phyloP scores from a whole-genome alignment of 2,113 vertebrate species.

The Saimiri boliviensis region DNA sequence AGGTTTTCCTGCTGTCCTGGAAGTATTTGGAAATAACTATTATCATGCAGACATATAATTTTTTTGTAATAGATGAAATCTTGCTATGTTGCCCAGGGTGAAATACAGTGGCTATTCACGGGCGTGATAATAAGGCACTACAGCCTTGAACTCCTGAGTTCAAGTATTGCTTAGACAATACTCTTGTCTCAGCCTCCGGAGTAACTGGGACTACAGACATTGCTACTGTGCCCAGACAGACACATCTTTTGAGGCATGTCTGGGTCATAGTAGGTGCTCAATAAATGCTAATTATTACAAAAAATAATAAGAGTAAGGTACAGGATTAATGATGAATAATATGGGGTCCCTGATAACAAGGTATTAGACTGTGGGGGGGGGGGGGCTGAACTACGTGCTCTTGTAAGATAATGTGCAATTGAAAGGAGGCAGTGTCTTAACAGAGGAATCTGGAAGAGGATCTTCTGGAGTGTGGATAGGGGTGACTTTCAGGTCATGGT shows the following conservation, averaged over 20 bases:
- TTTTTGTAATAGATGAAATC: neutral
- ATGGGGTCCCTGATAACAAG: too few relatives aligned
- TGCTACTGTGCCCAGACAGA: neutral
- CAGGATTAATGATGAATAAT: too few relatives aligned
- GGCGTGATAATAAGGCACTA: neutral
- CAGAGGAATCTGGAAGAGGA: neutral
- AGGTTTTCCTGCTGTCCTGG: neutral
- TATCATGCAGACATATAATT: neutral
- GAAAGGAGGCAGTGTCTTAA: neutral
- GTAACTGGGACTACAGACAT: neutral
- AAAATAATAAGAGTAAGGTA: neutral
- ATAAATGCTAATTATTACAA: neutral
- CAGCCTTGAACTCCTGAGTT: neutral
- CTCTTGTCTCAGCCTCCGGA: neutral
- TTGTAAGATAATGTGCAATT: rapidly evolving
- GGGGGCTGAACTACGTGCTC: rapidly evolving
- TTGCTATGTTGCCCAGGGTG: neutral
- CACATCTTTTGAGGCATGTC: neutral
- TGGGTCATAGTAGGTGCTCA: neutral
- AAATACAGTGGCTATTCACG: neutral
- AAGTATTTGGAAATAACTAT: neutral
- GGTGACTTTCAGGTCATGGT: neutral
- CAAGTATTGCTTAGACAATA: neutral
- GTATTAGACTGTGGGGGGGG: too few relatives aligned
- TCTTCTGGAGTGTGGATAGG: neutral